A percentile compares a stretch with the other conserved stretches of the same genome.
Evolutionary conservation across 2,113 vertebrate species (phyloP).

Genomic region (Tragelaphus strepsiceros): DNA sequence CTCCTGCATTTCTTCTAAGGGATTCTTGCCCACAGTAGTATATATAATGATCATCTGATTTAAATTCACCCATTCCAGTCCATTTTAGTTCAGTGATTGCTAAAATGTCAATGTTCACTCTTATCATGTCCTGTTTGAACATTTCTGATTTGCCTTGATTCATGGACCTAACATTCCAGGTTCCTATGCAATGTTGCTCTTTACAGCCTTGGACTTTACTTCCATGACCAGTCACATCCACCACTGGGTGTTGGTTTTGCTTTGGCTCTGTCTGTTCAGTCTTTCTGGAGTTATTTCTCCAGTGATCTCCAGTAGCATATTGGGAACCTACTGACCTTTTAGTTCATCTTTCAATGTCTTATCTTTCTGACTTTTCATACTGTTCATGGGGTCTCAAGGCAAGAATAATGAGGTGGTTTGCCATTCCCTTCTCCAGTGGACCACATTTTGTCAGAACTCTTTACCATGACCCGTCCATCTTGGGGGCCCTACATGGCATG

Average conservation of each 20-base stretch:
- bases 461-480: background rate
- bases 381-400: background rate
- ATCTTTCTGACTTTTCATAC: background rate
- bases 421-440: background rate
- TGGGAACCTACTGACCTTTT: background rate
- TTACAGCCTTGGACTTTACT: background rate
- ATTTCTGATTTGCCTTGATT: background rate
- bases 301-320: background rate
- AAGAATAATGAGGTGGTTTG: background rate
- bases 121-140: background rate
- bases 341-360: background rate
- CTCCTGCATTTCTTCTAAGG: background rate
- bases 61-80: background rate
- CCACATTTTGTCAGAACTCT: background rate
- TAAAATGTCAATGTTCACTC: background rate
- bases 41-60: background rate
- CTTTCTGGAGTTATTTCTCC: background rate
- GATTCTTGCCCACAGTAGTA: background rate
- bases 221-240: background rate
- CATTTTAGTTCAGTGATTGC: background rate
- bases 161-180: background rate
- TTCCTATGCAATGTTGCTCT: background rate
- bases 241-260: background rate
- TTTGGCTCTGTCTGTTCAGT: background rate
- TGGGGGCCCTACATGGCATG: background rate